Evolutionary conservation across 2,797 vertebrate species (phyloP).

Genomic region (Paratrypauchen microcephalus): DNA sequence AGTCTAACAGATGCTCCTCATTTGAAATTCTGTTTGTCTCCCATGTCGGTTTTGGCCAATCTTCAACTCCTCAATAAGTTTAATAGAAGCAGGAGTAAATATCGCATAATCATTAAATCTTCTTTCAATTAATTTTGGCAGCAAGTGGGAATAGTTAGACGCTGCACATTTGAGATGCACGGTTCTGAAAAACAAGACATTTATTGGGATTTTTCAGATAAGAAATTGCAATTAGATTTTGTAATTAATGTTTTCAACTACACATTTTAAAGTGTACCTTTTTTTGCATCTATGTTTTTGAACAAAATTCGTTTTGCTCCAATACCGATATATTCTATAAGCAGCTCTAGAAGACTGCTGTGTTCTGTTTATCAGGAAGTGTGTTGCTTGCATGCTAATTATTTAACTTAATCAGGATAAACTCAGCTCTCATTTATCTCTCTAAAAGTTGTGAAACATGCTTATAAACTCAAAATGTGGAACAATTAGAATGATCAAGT

Average conservation of each 20-base stretch:
- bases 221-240: neutral
- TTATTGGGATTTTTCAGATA: neutral
- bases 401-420: too few relatives aligned
- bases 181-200: too few relatives aligned
- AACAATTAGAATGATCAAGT: too few relatives aligned
- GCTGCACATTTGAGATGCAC: neutral
- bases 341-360: too few relatives aligned
- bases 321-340: too few relatives aligned
- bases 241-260: neutral
- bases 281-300: too few relatives aligned
- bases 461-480: too few relatives aligned
- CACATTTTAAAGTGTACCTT: neutral
- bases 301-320: too few relatives aligned
- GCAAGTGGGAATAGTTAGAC: neutral
- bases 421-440: too few relatives aligned
- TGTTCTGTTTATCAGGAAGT: too few relatives aligned
- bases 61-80: conserved; percentile 3
- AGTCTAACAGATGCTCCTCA: conserved; percentile 9
- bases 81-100: neutral
- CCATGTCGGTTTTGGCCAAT: conserved; percentile 2
- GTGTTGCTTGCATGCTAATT: too few relatives aligned
- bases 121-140: neutral
- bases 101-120: neutral
- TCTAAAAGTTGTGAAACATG: too few relatives aligned
- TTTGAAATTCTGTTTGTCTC: conserved; percentile 1